These are phyloP conservation scores for Euwallacea fornicatus DNA, from an alignment of 1,140 invertebrate species.

Conservation along the genomic window DNA sequence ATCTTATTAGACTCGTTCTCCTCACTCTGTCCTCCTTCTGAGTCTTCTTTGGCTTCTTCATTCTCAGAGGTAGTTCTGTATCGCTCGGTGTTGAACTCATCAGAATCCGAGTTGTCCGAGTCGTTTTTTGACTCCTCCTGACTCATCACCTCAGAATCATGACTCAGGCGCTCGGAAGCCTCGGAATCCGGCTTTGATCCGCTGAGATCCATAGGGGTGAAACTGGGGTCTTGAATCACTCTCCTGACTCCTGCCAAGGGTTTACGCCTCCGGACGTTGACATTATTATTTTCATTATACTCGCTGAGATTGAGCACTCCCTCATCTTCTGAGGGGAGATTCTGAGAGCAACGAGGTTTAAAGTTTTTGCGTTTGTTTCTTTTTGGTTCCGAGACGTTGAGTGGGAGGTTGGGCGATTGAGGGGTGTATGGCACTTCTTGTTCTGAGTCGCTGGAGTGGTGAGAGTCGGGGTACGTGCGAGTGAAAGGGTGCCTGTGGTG, in stretches of 20 bases:
- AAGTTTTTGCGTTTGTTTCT: conserved; percentile 71
- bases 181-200: conserved; percentile 43
- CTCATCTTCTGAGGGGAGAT: conserved; percentile 56
- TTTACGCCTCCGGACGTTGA: conserved; percentile 48
- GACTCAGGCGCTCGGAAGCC: conserved; percentile 29
- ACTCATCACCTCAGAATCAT: conserved; percentile 28
- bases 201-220: conserved; percentile 51
- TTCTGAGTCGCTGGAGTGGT: conserved; percentile 51
- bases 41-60: conserved; percentile 36
- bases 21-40: conserved; percentile 38
- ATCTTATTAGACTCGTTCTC: conserved; percentile 48
- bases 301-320: conserved; percentile 52
- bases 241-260: conserved; percentile 45
- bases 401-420: conserved; percentile 54
- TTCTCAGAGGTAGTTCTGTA: conserved; percentile 37
- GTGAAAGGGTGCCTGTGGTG: conserved; percentile 40
- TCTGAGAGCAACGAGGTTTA: conserved; percentile 65
- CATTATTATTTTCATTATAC: conserved; percentile 55
- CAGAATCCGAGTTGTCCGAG: conserved; percentile 39
- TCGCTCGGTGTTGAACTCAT: conserved; percentile 40
- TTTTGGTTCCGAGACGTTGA: conserved; percentile 52
- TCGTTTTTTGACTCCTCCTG: conserved; percentile 32
- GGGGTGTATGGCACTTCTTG: conserved; percentile 49
- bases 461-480: conserved; percentile 32
- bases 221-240: conserved; percentile 41